Evolutionary conservation across 2,888 invertebrate species (phyloP).

Genomic region (Ectemnius lituratus): DNA sequence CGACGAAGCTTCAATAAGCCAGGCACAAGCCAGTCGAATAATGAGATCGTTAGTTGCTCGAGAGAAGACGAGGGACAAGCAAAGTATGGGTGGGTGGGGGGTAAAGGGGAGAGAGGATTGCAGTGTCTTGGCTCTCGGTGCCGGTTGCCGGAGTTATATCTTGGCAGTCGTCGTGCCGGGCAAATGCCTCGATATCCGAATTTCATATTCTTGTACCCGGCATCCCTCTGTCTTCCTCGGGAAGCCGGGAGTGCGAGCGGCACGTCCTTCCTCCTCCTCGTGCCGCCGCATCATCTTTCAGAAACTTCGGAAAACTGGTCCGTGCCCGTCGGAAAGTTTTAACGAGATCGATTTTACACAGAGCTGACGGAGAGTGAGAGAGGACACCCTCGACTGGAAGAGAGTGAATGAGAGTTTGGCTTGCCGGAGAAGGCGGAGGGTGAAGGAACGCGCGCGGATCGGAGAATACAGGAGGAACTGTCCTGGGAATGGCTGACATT

Average conservation of each 20-base stretch:
- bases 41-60: slow-evolving; percentile 37
- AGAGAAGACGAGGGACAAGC: not conserved
- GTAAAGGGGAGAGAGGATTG: slow-evolving; percentile 14
- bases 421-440: too few relatives aligned
- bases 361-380: not conserved
- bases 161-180: slow-evolving; percentile 16
- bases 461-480: slow-evolving; percentile 29
- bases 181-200: slow-evolving; percentile 38
- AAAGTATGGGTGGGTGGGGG: too few relatives aligned
- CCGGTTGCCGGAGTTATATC: too few relatives aligned
- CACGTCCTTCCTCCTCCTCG: slow-evolving; percentile 38
- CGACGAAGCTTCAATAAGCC: slow-evolving; percentile 14
- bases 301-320: slow-evolving; percentile 64
- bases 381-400: not conserved
- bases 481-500: slow-evolving; percentile 58
- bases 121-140: slow-evolving; percentile 14
- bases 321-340: slow-evolving; percentile 63
- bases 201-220: slow-evolving; percentile 42
- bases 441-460: slow-evolving; percentile 23
- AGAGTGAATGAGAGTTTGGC: too few relatives aligned
- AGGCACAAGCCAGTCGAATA: slow-evolving; percentile 16
- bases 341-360: slow-evolving; percentile 67
- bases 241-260: slow-evolving; percentile 32
- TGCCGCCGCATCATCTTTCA: slow-evolving; percentile 41
- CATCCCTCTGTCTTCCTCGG: slow-evolving; percentile 14